Conservation (phyloP, 2,797 vertebrate genomes). For the Esox masquinongy region DNA sequence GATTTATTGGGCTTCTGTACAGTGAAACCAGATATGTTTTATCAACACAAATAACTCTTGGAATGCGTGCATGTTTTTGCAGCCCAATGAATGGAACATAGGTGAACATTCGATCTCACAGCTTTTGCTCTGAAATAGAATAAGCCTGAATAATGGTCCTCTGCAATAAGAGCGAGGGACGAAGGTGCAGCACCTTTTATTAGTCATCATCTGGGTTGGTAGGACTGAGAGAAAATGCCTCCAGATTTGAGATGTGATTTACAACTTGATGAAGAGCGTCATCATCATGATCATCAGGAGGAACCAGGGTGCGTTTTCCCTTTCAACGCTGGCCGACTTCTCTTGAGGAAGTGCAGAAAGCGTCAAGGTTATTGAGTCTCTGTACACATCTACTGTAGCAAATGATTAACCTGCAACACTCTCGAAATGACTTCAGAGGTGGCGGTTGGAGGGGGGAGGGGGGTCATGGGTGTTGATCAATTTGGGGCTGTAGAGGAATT, state of each 20-base stretch:
- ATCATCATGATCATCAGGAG: neutral
- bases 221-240: too few species aligned
- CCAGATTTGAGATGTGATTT: neutral
- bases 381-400: neutral
- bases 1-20: neutral
- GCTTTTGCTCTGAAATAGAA: too few species aligned
- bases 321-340: neutral
- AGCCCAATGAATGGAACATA: too few species aligned
- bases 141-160: too few species aligned
- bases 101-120: too few species aligned
- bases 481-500: neutral
- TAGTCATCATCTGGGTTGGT: too few species aligned
- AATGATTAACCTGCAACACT: neutral
- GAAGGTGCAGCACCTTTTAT: too few species aligned
- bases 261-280: neutral
- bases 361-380: constrained; percentile 4
- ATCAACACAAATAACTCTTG: too few species aligned
- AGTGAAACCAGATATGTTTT: too few species aligned
- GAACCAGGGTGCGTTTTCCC: neutral
- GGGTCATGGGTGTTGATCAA: neutral
- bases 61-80: too few species aligned
- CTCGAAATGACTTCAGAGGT: too few species aligned
- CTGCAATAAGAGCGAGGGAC: too few species aligned
- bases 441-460: neutral
- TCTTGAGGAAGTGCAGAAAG: neutral